Base-by-base conservation (phyloP, 2,797 vertebrate species). In the Chaunax sp. region DNA sequence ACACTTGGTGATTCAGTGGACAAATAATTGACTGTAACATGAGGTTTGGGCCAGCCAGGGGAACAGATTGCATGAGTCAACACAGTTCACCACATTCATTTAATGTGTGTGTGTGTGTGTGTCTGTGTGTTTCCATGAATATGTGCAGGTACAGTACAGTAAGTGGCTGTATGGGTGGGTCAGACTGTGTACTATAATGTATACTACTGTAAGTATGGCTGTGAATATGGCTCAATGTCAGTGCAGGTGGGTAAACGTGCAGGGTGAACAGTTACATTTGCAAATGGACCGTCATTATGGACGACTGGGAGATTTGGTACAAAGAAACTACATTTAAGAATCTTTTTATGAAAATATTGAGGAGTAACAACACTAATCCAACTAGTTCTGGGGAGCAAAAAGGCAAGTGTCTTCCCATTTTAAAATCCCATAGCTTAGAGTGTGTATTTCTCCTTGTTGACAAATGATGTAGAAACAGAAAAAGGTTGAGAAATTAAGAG, bases 381-480 rank as follows among this genome's bases (percentile, higher is more conserved):
- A 85, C 71, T 84, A 71, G 68, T 86, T 89, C 20, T 51, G 4
- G 46, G 15, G 43, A 30, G 33, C 26, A 64, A 38, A 57, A 72
- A 64, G 57, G 57, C 33, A 3, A 50, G 58, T 43, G 66, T 64
- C 47, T 70, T 65, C 20, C 6, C 10, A 10, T 44, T 60, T 65
- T 64, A 40, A 69, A 80, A 82, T 60, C 33, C 72, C 35, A 33
- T 22, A 18, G 54, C 61, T 66, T 60, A 67, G 72, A 67, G 70
- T 57, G n/a, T 81, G 80, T 82, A n/a, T n/a, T n/a, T n/a, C n/a
- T n/a, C n/a, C n/a, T n/a, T 86, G 86, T 78, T 81, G 70, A 83
- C 81, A 73, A 84, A 81, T 74, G 69, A 64, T 72, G 60, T 77
- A 51, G 75, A 78, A 84, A 89, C 67, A 78, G 85, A 79, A 46